These are phyloP conservation scores for Pan troglodytes DNA, from an alignment of 2,113 vertebrate genomes.

Conservation along the genomic window NHGRI_mPanTro3-v2.1_pri NC_072408.2:33356501-33357000, in stretches of 20 bases:
- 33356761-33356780: not conserved
- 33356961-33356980: not conserved
- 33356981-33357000: no score
- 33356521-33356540: not conserved
- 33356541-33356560: not conserved
- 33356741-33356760: not conserved
- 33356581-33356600: no score
- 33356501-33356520: not conserved
- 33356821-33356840: not conserved
- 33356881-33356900: not conserved
- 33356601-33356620: no score
- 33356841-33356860: not conserved
- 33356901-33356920: not conserved
- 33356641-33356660: not conserved
- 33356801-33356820: not conserved
- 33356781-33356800: not conserved
- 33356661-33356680: not conserved
- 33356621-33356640: not conserved
- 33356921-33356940: not conserved
- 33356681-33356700: rapidly evolving
- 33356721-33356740: not conserved
- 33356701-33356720: no score
- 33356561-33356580: no score
- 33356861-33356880: not conserved
- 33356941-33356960: not conserved